Evolutionary conservation across 2,113 vertebrate species (phyloP).

Genomic region (Alligator mississippiensis): DNA sequence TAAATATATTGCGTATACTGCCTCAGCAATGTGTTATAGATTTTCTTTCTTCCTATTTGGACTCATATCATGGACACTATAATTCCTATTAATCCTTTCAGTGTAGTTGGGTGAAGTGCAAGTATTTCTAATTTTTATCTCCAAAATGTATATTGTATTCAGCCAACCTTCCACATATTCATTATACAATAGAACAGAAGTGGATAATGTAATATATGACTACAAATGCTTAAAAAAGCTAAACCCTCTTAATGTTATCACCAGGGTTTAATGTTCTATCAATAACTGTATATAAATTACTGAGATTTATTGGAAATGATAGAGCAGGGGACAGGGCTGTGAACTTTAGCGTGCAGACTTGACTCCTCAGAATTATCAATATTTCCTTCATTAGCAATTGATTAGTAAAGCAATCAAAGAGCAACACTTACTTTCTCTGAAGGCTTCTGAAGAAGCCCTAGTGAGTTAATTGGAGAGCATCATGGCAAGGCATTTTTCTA

Average conservation of each 20-base stretch:
- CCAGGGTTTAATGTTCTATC: not conserved
- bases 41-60: constrained; percentile 39
- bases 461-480: not conserved
- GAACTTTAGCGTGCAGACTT: constrained; percentile 59
- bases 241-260: not conserved
- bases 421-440: not conserved
- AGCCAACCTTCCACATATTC: constrained; percentile 30
- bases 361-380: constrained; percentile 43
- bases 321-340: constrained; percentile 62
- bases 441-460: not conserved
- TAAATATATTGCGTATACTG: constrained; percentile 1
- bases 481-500: not conserved
- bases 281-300: not conserved
- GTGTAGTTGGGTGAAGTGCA: constrained; percentile 13
- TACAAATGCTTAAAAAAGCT: not conserved
- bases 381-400: not conserved
- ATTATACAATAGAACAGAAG: not conserved
- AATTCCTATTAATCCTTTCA: constrained; percentile 58
- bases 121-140: constrained; percentile 38
- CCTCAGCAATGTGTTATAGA: not conserved
- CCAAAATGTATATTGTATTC: constrained; percentile 45
- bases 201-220: not conserved
- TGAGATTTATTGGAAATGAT: not conserved
- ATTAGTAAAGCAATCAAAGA: not conserved
- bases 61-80: constrained; percentile 31